Evolutionary conservation across 2,888 invertebrate species (phyloP).

Genomic region (Tuta absoluta): DNA sequence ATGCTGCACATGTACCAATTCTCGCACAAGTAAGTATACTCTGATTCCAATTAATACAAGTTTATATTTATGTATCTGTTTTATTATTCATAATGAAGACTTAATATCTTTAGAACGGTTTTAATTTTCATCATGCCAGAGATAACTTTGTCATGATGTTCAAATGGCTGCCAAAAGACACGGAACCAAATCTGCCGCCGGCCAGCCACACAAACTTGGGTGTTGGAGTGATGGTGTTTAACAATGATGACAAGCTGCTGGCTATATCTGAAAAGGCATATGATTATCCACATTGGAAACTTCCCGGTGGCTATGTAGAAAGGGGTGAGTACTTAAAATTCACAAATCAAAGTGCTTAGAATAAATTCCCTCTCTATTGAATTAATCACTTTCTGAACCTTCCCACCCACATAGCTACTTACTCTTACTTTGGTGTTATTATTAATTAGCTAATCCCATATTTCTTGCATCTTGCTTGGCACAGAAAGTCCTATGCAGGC

Average conservation of each 20-base stretch:
- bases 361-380: no score
- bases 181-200: conserved; percentile 85
- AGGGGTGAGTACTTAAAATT: conserved; percentile 79
- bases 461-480: no score
- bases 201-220: conserved; percentile 89
- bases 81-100: conserved; percentile 39
- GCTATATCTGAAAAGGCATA: conserved; percentile 90
- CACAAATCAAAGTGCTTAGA: neutral
- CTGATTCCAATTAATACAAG: neutral
- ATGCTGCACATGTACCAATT: conserved; percentile 86
- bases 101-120: conserved; percentile 84
- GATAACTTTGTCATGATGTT: conserved; percentile 90
- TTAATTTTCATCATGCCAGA: conserved; percentile 94
- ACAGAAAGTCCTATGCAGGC: no score
- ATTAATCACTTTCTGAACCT: no score
- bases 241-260: conserved; percentile 86
- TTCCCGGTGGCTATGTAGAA: conserved; percentile 96
- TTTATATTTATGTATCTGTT: neutral
- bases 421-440: no score
- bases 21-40: conserved; percentile 82
- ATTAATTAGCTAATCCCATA: no score
- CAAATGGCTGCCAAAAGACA: conserved; percentile 86
- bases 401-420: no score
- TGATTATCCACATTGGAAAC: conserved; percentile 88
- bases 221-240: conserved; percentile 92